Evolutionary conservation across 2,113 vertebrate genomes (phyloP).

Genomic region (Saimiri boliviensis): DNA sequence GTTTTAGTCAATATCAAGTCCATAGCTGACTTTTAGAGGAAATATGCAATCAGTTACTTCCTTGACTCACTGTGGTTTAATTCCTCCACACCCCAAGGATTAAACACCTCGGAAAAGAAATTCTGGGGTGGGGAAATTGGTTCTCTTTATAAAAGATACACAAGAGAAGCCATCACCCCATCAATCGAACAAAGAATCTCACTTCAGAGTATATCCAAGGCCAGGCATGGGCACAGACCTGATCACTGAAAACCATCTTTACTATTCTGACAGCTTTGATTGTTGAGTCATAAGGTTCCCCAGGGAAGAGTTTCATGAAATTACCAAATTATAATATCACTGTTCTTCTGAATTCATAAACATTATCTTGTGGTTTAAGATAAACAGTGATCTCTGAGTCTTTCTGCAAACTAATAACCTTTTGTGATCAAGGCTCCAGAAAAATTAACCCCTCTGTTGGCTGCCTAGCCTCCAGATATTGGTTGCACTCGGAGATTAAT

Average conservation of each 20-base stretch:
- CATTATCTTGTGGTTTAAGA: conserved; percentile 60
- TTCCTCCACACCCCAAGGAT: conserved; percentile 69
- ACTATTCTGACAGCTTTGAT: neutral
- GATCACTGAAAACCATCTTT: neutral
- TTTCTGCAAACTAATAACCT: conserved; percentile 45
- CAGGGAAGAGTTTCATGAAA: conserved; percentile 46
- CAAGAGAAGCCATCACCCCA: conserved; percentile 7
- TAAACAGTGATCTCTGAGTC: conserved; percentile 33
- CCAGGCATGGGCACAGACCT: neutral
- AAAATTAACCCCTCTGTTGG: conserved; percentile 7
- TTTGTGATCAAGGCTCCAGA: neutral
- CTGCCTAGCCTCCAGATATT: neutral
- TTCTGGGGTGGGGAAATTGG: conserved; percentile 60
- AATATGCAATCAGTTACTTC: conserved; percentile 81
- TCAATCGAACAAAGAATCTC: conserved; percentile 1
- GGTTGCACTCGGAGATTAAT: neutral
- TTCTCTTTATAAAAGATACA: conserved; percentile 50
- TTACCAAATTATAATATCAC: conserved; percentile 57
- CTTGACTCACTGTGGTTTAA: conserved; percentile 76
- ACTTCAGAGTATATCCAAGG: neutral
- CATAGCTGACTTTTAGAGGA: conserved; percentile 77
- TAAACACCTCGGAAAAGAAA: conserved; percentile 82
- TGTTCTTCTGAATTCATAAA: conserved; percentile 45
- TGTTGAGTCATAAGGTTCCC: conserved; percentile 8
- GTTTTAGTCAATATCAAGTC: conserved; percentile 73